These are phyloP conservation scores for Litocranius walleri DNA, from an alignment of 2,113 vertebrate species.

Conservation along the genomic window DNA sequence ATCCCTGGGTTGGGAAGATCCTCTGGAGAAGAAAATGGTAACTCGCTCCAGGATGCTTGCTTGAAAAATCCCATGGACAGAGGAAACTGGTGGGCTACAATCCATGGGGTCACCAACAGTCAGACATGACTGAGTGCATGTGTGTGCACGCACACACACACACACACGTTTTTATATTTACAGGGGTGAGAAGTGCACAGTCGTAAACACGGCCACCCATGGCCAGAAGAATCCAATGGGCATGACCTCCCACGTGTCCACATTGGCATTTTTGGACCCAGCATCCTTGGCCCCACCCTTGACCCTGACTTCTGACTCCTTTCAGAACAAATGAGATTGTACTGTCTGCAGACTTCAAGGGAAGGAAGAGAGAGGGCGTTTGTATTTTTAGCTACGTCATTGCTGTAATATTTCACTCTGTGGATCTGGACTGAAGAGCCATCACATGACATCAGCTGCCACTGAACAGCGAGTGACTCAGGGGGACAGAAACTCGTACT, in stretches of 20 bases:
- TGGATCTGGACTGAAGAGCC: background rate
- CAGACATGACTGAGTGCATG: background rate
- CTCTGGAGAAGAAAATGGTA: background rate
- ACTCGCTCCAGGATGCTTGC: background rate
- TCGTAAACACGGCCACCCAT: background rate
- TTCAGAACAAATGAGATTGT: background rate
- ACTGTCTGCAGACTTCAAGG: background rate
- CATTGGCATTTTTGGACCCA: background rate
- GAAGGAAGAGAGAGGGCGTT: background rate
- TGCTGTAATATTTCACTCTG: background rate
- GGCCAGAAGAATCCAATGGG: background rate
- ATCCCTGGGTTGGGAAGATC: background rate
- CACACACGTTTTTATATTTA: background rate
- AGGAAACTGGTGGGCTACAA: background rate
- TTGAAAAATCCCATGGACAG: background rate
- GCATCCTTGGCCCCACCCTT: background rate
- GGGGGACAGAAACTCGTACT: slow-evolving; percentile 28
- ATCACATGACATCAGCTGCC: background rate
- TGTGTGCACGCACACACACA: fast-evolving
- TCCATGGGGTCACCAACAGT: background rate
- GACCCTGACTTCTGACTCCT: background rate
- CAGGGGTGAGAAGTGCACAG: too few relatives aligned
- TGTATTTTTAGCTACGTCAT: background rate
- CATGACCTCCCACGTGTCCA: background rate
- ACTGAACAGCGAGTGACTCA: background rate